phyloP scores from a whole-genome alignment of 2,113 vertebrate genomes.

The Grammatotria lemairii region DNA sequence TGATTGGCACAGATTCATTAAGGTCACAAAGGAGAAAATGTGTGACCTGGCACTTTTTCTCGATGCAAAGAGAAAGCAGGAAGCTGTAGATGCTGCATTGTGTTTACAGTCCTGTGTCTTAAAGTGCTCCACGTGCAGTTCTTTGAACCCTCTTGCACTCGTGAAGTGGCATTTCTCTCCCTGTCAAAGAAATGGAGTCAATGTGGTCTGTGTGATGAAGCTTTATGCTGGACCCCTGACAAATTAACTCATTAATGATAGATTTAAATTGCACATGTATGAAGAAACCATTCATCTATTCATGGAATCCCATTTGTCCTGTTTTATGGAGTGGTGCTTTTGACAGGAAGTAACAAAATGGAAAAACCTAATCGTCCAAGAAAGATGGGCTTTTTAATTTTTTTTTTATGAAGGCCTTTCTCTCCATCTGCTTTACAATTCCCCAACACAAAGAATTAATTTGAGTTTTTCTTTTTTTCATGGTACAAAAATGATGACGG shows the following conservation, averaged over 20 bases:
- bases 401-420: constrained; percentile 24
- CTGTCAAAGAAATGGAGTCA: constrained; percentile 49
- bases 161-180: neutral
- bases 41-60: neutral
- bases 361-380: constrained; percentile 46
- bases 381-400: neutral
- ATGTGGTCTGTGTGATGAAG: constrained; percentile 29
- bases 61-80: neutral
- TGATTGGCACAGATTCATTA: neutral
- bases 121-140: constrained; percentile 15
- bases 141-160: neutral
- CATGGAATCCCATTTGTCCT: constrained; percentile 57
- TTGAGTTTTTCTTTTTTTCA: constrained; percentile 6
- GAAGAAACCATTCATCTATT: constrained; percentile 61
- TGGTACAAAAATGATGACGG: constrained; percentile 11
- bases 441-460: constrained; percentile 44
- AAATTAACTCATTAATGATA: constrained; percentile 63
- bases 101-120: constrained; percentile 12
- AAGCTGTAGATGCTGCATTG: constrained; percentile 6
- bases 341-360: constrained; percentile 50
- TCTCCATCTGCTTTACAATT: constrained; percentile 21
- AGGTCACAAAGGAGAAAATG: neutral
- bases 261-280: constrained; percentile 60
- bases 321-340: constrained; percentile 54
- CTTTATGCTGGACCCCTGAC: constrained; percentile 22